Percentiles rank a stretch among this genome's conserved stretches.
phyloP scores from a whole-genome alignment of 1,140 invertebrate species.

The Eurosta solidaginis region DNA sequence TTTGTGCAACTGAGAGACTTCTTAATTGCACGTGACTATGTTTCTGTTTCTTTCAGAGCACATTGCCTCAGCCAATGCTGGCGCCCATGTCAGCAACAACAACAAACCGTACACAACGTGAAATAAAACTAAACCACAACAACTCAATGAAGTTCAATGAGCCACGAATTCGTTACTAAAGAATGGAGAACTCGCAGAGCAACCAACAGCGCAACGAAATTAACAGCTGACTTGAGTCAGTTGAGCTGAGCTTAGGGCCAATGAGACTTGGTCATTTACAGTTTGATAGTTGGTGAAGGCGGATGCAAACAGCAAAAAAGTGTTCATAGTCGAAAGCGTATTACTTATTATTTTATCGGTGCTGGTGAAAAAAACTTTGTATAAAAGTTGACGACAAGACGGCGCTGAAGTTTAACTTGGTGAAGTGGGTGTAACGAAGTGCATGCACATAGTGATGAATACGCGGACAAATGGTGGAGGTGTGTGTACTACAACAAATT shows the following conservation, averaged over 20 bases:
- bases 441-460: neutral
- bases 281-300: slow-evolving; percentile 1
- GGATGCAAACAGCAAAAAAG: neutral
- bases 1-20: neutral
- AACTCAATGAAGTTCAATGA: neutral
- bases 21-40: neutral
- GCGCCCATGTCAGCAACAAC: neutral
- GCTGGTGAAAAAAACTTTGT: neutral
- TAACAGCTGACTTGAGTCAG: neutral
- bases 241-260: slow-evolving; percentile 13
- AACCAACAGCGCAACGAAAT: too few species aligned
- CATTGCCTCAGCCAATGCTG: neutral
- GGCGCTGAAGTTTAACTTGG: neutral
- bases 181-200: neutral
- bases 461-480: neutral
- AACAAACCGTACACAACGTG: neutral
- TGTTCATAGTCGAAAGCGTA: neutral
- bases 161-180: neutral
- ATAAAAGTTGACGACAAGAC: neutral
- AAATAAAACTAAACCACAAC: neutral
- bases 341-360: too few species aligned
- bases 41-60: too few species aligned
- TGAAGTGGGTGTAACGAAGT: neutral
- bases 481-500: neutral
- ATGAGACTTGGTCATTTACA: slow-evolving; percentile 10